These are phyloP conservation scores for Drosophila nigritarsus DNA, from an alignment of 2,888 invertebrate genomes.

Conservation along the genomic window DNA sequence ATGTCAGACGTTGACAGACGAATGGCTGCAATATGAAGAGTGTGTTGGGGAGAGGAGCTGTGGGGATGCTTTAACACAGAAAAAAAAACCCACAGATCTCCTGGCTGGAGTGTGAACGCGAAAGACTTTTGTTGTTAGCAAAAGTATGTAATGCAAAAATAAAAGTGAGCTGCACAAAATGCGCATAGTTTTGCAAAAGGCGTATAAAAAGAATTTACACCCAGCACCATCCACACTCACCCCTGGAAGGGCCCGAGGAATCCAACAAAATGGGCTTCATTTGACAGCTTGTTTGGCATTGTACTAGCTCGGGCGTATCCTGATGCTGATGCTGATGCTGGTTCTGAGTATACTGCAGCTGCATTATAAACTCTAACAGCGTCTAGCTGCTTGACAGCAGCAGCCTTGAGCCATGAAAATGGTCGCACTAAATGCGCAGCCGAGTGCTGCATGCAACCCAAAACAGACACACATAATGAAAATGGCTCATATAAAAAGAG, in stretches of 20 bases:
- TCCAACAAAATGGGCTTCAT: slow-evolving; percentile 75
- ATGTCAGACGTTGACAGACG: slow-evolving; percentile 70
- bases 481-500: slow-evolving; percentile 40
- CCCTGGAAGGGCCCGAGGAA: slow-evolving; percentile 18
- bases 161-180: slow-evolving; percentile 64
- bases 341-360: slow-evolving; percentile 19
- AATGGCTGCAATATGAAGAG: slow-evolving; percentile 23
- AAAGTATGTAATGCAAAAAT: slow-evolving; percentile 54
- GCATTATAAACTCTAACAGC: slow-evolving; percentile 31
- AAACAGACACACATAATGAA: slow-evolving; percentile 63
- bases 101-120: slow-evolving; percentile 63
- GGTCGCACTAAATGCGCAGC: slow-evolving; percentile 67
- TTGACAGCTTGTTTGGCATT: slow-evolving; percentile 77
- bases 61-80: slow-evolving; percentile 1
- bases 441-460: slow-evolving; percentile 28
- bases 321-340: neutral
- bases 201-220: slow-evolving; percentile 42
- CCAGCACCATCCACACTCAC: slow-evolving; percentile 5
- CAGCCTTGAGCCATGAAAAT: slow-evolving; percentile 57
- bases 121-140: slow-evolving; percentile 59
- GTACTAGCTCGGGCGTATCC: slow-evolving; percentile 44
- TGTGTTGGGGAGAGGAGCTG: neutral
- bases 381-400: slow-evolving; percentile 28
- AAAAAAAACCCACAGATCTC: neutral
- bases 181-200: slow-evolving; percentile 66